Percentiles rank a stretch among this genome's conserved stretches.
Evolutionary conservation across 2,888 invertebrate species (phyloP).

Genomic region (Caenorhabditis auriculariae): DNA sequence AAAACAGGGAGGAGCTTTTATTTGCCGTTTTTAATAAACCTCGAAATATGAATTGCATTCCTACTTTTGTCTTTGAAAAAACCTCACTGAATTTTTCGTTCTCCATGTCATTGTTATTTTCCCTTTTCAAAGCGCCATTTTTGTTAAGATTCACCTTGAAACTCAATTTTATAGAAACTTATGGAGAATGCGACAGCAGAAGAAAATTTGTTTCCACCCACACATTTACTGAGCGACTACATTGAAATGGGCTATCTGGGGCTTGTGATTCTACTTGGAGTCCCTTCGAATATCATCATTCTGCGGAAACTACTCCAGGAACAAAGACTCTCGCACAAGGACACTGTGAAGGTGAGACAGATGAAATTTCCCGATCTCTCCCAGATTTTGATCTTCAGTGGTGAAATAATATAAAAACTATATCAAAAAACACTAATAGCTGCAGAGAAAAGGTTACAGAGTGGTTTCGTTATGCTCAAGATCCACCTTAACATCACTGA

Average conservation of each 20-base stretch:
- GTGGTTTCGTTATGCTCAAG: slow-evolving; percentile 58
- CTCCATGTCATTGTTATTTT: no score
- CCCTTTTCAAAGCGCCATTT: no score
- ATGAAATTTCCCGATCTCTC: slow-evolving; percentile 6
- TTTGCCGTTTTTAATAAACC: no score
- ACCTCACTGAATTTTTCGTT: no score
- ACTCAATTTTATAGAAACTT: no score
- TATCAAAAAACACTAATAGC: not conserved
- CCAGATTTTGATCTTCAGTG: no score
- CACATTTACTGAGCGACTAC: slow-evolving; percentile 53
- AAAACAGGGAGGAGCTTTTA: no score
- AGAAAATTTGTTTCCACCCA: slow-evolving; percentile 19
- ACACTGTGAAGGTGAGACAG: slow-evolving; percentile 45
- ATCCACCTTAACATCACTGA: slow-evolving; percentile 61
- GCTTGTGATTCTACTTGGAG: slow-evolving; percentile 49
- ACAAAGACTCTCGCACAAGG: slow-evolving; percentile 33
- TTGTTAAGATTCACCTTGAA: no score
- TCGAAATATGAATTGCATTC: no score
- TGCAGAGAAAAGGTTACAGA: slow-evolving; percentile 27
- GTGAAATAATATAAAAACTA: not conserved
- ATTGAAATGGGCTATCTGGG: slow-evolving; percentile 58
- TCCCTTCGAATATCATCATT: slow-evolving; percentile 54
- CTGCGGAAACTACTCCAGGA: slow-evolving; percentile 44
- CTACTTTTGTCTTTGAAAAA: no score
- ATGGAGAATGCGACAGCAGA: not conserved